Evolutionary conservation across 1,140 invertebrate genomes (phyloP).

Genomic region (Pararge aegeria): DNA sequence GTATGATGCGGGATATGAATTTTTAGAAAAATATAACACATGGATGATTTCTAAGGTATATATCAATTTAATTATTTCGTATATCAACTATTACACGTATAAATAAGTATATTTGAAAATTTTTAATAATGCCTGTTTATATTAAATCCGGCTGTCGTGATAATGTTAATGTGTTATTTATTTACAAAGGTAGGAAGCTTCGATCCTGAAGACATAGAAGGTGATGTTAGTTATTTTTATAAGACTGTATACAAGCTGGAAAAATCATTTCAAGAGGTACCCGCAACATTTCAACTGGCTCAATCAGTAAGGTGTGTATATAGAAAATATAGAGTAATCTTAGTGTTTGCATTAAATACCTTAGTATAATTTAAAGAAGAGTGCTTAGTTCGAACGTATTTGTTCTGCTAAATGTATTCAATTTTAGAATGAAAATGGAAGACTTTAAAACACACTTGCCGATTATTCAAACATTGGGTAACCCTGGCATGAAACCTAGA

Average conservation of each 20-base stretch:
- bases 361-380: no score
- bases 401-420: no score
- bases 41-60: slow-evolving; percentile 89
- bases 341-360: no score
- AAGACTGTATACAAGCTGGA: slow-evolving; percentile 93
- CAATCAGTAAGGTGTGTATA: slow-evolving; percentile 79
- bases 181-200: slow-evolving; percentile 85
- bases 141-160: no score
- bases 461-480: slow-evolving; percentile 94
- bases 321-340: background rate
- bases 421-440: slow-evolving; percentile 87
- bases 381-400: no score
- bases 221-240: slow-evolving; percentile 89
- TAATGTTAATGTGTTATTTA: slow-evolving; percentile 28
- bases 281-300: slow-evolving; percentile 83
- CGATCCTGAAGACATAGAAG: slow-evolving; percentile 94
- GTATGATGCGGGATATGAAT: slow-evolving; percentile 93
- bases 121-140: background rate
- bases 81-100: no score
- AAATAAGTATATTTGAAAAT: no score
- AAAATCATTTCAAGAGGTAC: slow-evolving; percentile 89
- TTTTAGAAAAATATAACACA: slow-evolving; percentile 88
- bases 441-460: slow-evolving; percentile 95
- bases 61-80: no score
- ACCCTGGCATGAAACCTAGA: slow-evolving; percentile 94